phyloP scores from a whole-genome alignment of 2,797 vertebrate genomes.

The Okamejei kenojei region DNA sequence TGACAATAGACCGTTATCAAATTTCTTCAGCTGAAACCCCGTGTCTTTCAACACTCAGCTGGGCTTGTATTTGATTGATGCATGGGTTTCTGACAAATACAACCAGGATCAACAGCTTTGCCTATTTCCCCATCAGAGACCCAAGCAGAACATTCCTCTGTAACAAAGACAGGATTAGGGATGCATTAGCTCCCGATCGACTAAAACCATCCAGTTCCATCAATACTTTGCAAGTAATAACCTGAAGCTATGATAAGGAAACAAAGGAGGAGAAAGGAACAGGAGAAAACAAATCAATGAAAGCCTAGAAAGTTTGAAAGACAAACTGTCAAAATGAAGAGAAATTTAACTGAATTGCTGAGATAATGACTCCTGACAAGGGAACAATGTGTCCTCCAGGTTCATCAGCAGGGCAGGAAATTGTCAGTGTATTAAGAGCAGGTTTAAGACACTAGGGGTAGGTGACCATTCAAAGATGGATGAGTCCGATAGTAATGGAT shows the following conservation, averaged over 20 bases:
- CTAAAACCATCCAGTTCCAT: slow-evolving; percentile 83
- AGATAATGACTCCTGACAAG: slow-evolving; percentile 67
- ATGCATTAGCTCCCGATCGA: slow-evolving; percentile 96
- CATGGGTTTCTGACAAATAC: slow-evolving; percentile 92
- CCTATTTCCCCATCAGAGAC: slow-evolving; percentile 76
- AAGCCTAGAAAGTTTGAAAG: slow-evolving; percentile 69
- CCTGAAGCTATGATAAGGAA: slow-evolving; percentile 97
- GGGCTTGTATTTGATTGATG: slow-evolving; percentile 86
- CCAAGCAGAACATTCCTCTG: slow-evolving; percentile 79
- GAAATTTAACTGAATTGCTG: slow-evolving; percentile 58
- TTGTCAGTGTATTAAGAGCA: slow-evolving; percentile 53
- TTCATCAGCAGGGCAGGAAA: slow-evolving; percentile 57
- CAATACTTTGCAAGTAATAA: slow-evolving; percentile 99
- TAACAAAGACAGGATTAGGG: slow-evolving; percentile 98
- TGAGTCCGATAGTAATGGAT: not conserved
- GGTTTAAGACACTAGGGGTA: slow-evolving; percentile 52
- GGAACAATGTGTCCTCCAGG: slow-evolving; percentile 62
- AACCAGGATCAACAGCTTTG: slow-evolving; percentile 94
- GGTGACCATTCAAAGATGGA: slow-evolving; percentile 44
- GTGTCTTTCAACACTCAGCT: slow-evolving; percentile 88
- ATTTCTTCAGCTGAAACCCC: slow-evolving; percentile 95
- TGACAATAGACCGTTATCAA: slow-evolving; percentile 97
- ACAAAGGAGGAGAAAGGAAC: slow-evolving; percentile 89
- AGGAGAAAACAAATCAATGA: slow-evolving; percentile 87
- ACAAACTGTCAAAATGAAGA: slow-evolving; percentile 67